Percentiles rank a stretch among this genome's conserved stretches.
Conservation (phyloP, 2,113 vertebrate species). For the Sinocyclocheilus anshuiensis region DNA sequence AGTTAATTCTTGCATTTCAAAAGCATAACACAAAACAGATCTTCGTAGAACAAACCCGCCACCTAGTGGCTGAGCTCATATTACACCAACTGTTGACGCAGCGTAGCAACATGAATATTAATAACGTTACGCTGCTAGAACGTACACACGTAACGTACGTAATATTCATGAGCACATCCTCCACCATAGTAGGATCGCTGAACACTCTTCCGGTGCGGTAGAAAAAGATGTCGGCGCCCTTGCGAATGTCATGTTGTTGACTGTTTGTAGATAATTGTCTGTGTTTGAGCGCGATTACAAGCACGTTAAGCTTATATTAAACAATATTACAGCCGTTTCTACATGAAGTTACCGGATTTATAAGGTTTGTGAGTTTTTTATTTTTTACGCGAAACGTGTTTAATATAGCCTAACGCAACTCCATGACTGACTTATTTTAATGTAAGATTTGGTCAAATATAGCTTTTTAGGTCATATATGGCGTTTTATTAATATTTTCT, state of each 20-base stretch:
- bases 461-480: too few species aligned
- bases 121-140: neutral
- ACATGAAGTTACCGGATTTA: too few species aligned
- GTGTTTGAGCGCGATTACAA: too few species aligned
- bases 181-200: neutral
- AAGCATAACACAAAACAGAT: neutral
- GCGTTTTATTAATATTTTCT: too few species aligned
- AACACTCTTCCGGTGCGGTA: constrained; percentile 56
- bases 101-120: neutral
- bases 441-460: too few species aligned
- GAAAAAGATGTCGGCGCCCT: constrained; percentile 71
- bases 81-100: neutral
- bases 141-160: neutral
- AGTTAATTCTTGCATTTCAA: neutral
- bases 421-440: too few species aligned
- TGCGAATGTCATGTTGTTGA: constrained; percentile 68
- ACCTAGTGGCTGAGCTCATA: neutral
- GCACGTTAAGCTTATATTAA: too few species aligned
- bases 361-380: too few species aligned
- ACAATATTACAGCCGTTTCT: too few species aligned
- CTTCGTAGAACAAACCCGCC: neutral
- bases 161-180: constrained; percentile 50
- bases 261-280: neutral
- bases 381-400: too few species aligned
- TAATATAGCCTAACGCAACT: too few species aligned